These are phyloP conservation scores for Rhynchomys soricoides DNA, from an alignment of 2,113 vertebrate genomes.

Conservation along the genomic window DNA sequence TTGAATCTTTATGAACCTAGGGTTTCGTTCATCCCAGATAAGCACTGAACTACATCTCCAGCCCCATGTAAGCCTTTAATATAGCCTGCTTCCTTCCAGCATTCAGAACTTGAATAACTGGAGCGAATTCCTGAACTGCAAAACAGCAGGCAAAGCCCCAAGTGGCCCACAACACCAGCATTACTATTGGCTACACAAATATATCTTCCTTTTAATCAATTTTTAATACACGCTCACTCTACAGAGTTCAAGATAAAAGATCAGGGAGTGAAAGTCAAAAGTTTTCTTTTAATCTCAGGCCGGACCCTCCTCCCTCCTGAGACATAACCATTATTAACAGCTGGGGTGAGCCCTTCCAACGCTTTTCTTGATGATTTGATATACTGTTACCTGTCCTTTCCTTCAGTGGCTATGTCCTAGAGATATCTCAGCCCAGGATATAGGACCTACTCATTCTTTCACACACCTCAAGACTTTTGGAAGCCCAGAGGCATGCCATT, in stretches of 20 bases:
- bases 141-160: background rate
- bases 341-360: background rate
- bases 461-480: background rate
- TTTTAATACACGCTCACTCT: background rate
- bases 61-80: background rate
- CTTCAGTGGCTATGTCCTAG: background rate
- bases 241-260: background rate
- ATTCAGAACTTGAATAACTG: conserved; percentile 17
- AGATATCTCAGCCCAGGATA: background rate
- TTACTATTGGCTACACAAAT: background rate
- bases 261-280: background rate
- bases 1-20: background rate
- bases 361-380: background rate
- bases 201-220: background rate
- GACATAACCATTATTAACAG: background rate
- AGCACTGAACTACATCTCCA: background rate
- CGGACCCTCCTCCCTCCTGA: background rate
- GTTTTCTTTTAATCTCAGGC: background rate
- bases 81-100: background rate
- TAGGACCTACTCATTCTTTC: background rate
- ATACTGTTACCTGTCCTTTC: background rate
- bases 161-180: background rate
- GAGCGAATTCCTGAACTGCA: background rate
- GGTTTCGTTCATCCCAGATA: background rate
- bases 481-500: background rate